These are phyloP conservation scores for Pangasius macronema DNA, from an alignment of 2,797 vertebrate species.

Conservation along the genomic window DNA sequence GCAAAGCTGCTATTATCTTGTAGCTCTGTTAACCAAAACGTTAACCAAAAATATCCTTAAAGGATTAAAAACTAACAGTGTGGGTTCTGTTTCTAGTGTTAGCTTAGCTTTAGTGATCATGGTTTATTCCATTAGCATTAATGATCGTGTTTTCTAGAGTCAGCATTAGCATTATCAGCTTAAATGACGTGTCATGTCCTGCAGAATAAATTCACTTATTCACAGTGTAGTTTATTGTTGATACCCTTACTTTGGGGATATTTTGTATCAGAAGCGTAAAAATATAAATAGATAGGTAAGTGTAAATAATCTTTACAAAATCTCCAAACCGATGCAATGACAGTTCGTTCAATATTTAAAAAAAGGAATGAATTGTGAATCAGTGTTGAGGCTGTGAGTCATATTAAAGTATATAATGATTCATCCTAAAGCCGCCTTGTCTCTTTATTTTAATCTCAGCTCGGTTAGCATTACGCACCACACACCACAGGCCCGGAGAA, in stretches of 20 bases:
- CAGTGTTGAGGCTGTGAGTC: background rate
- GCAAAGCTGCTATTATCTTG: background rate
- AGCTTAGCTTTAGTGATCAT: background rate
- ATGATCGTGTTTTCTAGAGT: background rate
- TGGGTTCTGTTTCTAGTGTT: background rate
- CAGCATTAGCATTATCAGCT: background rate
- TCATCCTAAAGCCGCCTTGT: constrained; percentile 5
- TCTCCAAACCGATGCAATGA: too few relatives aligned
- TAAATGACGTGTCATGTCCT: background rate
- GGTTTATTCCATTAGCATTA: background rate
- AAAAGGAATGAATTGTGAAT: background rate
- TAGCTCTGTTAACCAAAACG: background rate
- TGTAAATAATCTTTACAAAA: too few relatives aligned
- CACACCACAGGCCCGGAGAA: background rate
- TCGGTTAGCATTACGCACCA: background rate
- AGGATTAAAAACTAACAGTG: background rate
- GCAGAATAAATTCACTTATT: background rate
- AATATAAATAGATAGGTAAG: too few relatives aligned
- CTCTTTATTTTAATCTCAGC: constrained; percentile 8
- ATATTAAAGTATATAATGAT: constrained; percentile 29
- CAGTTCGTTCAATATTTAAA: too few relatives aligned
- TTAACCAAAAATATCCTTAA: background rate
- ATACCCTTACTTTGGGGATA: background rate
- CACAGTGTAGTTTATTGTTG: background rate
- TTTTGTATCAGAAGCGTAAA: background rate